These are phyloP conservation scores for Drosophila ironensis DNA, from an alignment of 1,140 invertebrate genomes.

Conservation along the genomic window DNA sequence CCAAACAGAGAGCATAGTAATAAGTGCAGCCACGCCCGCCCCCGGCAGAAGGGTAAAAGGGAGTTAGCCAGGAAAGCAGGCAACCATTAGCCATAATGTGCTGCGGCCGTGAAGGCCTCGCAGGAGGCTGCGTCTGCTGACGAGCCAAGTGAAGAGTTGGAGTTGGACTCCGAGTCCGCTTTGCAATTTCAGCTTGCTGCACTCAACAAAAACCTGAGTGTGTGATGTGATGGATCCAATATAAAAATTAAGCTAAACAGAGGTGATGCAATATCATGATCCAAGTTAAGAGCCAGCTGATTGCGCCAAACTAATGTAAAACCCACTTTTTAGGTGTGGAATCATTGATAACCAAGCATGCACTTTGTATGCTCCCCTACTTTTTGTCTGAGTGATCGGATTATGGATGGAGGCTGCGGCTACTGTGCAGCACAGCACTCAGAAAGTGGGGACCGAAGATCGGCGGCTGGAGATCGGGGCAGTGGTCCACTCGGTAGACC, in stretches of 20 bases:
- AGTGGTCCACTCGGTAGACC: slow-evolving; percentile 34
- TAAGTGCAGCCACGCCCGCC: slow-evolving; percentile 61
- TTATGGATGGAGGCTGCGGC: slow-evolving; percentile 36
- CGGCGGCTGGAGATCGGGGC: background rate
- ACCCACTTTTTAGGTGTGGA: too few relatives aligned
- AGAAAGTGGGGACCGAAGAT: background rate
- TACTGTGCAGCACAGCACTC: slow-evolving; percentile 37
- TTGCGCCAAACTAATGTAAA: too few relatives aligned
- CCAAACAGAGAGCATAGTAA: slow-evolving; percentile 60
- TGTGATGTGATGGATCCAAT: background rate
- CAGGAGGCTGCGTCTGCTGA: slow-evolving; percentile 12
- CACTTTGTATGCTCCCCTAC: background rate
- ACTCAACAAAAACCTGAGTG: background rate
- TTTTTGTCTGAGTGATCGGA: slow-evolving; percentile 24
- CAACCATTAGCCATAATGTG: slow-evolving; percentile 72
- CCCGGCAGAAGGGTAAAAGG: background rate
- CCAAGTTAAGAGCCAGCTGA: too few relatives aligned
- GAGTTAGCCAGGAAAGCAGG: slow-evolving; percentile 3
- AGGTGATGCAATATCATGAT: too few relatives aligned
- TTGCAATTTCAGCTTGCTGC: background rate
- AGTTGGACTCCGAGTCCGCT: slow-evolving; percentile 2
- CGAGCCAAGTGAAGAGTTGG: slow-evolving; percentile 1
- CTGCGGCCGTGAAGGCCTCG: slow-evolving; percentile 38
- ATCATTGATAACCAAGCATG: too few relatives aligned
- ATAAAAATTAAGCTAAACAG: too few relatives aligned